Evolutionary conservation across 2,888 invertebrate species (phyloP), one percentile per base, ranked within the genome.

Genomic region (Lordiphosa andalusiaca): DNA sequence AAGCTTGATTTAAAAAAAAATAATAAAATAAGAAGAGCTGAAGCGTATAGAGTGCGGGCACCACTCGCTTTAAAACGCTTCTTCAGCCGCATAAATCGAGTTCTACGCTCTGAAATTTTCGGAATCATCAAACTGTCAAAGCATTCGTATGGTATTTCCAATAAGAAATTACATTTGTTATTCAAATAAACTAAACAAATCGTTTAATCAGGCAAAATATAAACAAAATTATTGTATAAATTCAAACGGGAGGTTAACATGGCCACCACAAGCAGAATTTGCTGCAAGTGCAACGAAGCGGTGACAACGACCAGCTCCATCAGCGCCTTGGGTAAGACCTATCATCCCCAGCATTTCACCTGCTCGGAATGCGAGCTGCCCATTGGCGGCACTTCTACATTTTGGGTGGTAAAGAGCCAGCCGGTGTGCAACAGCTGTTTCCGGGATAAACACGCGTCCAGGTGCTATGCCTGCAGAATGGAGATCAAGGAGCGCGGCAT

Each of bases 331-430:
- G 68, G 69, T 7, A 59, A 48, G 58, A 13, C 41, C 6, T 68
- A 69, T 19, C 68, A 68, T 52, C 69, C 68, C n/a, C 46, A 41
- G n/a, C 68, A 68, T 35, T 68, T 68, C 23, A 64, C 56, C 6
- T 68, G 68, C 44, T 40, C 2, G 21, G 53, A 59, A 0, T 68
- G 68, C 40, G 9, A 48, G 1, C 3, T 36, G 39, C 53, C 56
- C 23, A 44, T 64, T 23, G 64, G 48, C 10, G 35, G 21, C 23
- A 35, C 25, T 2, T 19, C 13, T 4, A 16, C 9, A 7, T 67
- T 59, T 23, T 51, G 7, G 7, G 50, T 53, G 23, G 36, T 67
- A 0, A 10, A 54, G 7, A 39, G 54, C 36, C 53, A 67, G 12
- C 42, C 67, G 53, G 48, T 67, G 2, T 66, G 65, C 40, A 40